Evolutionary conservation across 2,113 vertebrate genomes (phyloP).

Genomic region (Seriola dumerili): DNA sequence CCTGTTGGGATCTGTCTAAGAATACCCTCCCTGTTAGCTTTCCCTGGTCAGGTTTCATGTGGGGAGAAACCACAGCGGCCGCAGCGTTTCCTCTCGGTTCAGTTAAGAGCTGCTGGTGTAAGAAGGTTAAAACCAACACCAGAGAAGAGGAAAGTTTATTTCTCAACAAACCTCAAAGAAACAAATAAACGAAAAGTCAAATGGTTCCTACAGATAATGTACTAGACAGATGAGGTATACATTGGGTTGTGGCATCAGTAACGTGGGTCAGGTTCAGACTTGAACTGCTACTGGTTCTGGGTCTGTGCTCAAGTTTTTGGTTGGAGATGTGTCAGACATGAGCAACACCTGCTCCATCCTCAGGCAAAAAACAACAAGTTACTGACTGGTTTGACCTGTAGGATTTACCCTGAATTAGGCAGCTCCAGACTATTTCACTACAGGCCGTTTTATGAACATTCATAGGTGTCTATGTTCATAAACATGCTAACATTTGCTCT

Average conservation of each 20-base stretch:
- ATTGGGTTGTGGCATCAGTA: background rate
- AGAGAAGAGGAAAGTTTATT: background rate
- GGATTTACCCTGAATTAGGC: too few relatives aligned
- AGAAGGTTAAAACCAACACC: background rate
- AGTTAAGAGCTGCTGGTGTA: background rate
- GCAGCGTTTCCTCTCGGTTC: slow-evolving; percentile 22
- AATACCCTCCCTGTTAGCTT: slow-evolving; percentile 64
- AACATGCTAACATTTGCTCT: too few relatives aligned
- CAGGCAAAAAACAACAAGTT: background rate
- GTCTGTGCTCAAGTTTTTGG: background rate
- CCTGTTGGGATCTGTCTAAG: slow-evolving; percentile 68
- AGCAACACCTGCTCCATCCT: background rate
- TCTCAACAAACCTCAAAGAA: background rate
- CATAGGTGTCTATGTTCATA: too few relatives aligned
- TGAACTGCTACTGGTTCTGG: background rate
- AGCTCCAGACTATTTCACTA: background rate
- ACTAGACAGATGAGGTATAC: background rate
- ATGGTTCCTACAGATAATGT: background rate
- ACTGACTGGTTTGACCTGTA: background rate
- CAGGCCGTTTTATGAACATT: background rate
- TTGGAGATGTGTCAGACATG: background rate
- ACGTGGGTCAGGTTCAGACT: background rate
- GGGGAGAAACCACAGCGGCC: slow-evolving; percentile 30
- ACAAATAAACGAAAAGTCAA: background rate
- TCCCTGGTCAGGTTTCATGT: slow-evolving; percentile 68